Conservation (phyloP, 2,113 vertebrate genomes). For the Clarias batrachus region DNA sequence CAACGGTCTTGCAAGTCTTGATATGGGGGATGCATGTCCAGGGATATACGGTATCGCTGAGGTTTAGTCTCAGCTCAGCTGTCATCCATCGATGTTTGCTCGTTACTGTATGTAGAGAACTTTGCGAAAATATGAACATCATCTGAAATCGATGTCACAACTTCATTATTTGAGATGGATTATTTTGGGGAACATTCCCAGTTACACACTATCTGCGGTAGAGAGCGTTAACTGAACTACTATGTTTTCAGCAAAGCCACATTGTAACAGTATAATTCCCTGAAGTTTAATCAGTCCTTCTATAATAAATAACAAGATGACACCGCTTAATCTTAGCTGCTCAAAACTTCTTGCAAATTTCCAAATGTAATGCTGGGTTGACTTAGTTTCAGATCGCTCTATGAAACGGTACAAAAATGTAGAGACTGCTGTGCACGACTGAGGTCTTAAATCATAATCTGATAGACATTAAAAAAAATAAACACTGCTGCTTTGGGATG, state of each 20-base stretch:
- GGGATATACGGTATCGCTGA: too few relatives aligned
- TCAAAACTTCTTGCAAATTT: background rate
- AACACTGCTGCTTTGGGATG: background rate
- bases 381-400: background rate
- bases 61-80: background rate
- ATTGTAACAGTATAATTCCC: background rate
- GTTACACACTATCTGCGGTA: too few relatives aligned
- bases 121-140: background rate
- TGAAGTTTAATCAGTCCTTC: background rate
- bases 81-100: background rate
- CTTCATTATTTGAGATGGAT: background rate
- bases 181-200: background rate
- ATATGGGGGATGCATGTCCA: background rate
- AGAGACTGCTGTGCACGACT: background rate
- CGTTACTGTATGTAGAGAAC: background rate
- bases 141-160: background rate
- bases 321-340: background rate
- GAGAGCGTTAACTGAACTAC: background rate
- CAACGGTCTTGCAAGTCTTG: background rate
- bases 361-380: background rate
- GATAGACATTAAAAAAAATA: background rate
- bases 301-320: background rate
- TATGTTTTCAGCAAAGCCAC: background rate
- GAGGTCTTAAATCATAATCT: background rate
- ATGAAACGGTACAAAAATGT: background rate